Percentiles rank a stretch among this genome's conserved stretches.
These are phyloP conservation scores for Drosophila ananassae DNA, from an alignment of 1,140 invertebrate genomes.

Conservation along the genomic window DNA sequence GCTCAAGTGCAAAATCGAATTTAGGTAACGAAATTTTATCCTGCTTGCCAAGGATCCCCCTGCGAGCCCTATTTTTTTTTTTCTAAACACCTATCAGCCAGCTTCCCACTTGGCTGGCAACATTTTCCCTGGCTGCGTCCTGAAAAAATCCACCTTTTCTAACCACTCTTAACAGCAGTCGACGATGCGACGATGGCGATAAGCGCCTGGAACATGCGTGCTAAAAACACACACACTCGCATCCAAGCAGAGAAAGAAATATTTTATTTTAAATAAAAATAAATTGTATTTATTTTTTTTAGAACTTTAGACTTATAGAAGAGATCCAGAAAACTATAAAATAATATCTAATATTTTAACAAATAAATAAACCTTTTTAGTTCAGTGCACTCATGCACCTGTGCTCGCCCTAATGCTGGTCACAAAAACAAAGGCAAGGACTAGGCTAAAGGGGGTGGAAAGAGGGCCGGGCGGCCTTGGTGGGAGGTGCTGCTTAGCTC, in stretches of 20 bases:
- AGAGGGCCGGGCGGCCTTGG: background rate
- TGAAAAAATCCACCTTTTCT: slow-evolving; percentile 1
- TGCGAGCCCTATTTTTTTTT: background rate
- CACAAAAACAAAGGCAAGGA: slow-evolving; percentile 26
- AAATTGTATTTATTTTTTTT: too few species aligned
- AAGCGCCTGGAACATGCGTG: slow-evolving; percentile 76
- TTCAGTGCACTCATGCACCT: slow-evolving; percentile 25
- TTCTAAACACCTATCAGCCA: slow-evolving; percentile 1
- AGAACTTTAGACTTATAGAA: background rate
- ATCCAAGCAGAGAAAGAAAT: background rate
- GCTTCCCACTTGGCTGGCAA: background rate
- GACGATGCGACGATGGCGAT: slow-evolving; percentile 63
- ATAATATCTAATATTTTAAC: background rate
- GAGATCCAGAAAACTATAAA: background rate
- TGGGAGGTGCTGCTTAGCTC: slow-evolving; percentile 5
- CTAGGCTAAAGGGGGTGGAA: background rate
- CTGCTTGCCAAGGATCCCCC: slow-evolving; percentile 60
- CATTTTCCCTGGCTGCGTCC: slow-evolving; percentile 11
- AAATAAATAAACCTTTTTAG: background rate
- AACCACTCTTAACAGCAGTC: slow-evolving; percentile 37
- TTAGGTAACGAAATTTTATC: slow-evolving; percentile 77
- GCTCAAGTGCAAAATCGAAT: slow-evolving; percentile 81
- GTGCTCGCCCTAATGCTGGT: slow-evolving; percentile 24
- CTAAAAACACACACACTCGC: slow-evolving; percentile 55
- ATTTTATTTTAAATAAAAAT: background rate